Percentiles rank a stretch among this genome's conserved stretches.
phyloP scores from a whole-genome alignment of 2,888 invertebrate genomes.

The Sesamia inferens region DNA sequence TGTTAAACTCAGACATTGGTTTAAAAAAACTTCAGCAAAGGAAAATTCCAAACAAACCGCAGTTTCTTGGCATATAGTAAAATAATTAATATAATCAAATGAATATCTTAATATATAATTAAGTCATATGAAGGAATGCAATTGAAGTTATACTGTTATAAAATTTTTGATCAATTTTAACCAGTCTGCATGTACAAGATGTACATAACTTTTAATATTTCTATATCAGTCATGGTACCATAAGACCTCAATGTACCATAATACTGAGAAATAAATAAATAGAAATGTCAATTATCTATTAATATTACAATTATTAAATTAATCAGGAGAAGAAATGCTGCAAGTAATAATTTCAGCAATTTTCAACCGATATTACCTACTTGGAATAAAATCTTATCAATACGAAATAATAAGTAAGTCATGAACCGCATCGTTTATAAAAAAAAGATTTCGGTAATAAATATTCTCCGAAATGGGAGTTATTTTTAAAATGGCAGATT shows the following conservation, averaged over 20 bases:
- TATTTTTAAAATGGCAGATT: not conserved
- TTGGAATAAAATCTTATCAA: not conserved
- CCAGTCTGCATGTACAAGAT: too few species aligned
- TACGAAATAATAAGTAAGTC: constrained; percentile 1
- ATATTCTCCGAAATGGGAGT: not conserved
- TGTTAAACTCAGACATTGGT: too few species aligned
- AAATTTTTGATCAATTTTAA: too few species aligned
- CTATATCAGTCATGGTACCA: too few species aligned
- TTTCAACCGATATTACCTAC: not conserved
- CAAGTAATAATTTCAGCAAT: not conserved
- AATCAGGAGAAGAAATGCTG: constrained; percentile 4
- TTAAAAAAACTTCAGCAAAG: not conserved
- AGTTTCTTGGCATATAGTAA: constrained; percentile 25
- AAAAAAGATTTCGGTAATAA: constrained; percentile 1
- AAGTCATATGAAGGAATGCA: constrained; percentile 44
- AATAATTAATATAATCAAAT: constrained; percentile 18
- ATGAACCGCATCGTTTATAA: not conserved
- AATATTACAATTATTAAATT: constrained; percentile 12
- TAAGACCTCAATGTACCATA: too few species aligned
- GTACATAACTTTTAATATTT: too few species aligned
- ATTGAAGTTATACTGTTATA: constrained; percentile 48
- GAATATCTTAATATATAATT: not conserved
- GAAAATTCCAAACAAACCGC: constrained; percentile 10
- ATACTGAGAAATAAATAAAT: constrained; percentile 2
- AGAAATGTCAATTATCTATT: constrained; percentile 23